Evolutionary conservation across 2,888 invertebrate species (phyloP), one percentile per base, ranked within the genome.

Genomic region (Trachelus troglodyta): DNA sequence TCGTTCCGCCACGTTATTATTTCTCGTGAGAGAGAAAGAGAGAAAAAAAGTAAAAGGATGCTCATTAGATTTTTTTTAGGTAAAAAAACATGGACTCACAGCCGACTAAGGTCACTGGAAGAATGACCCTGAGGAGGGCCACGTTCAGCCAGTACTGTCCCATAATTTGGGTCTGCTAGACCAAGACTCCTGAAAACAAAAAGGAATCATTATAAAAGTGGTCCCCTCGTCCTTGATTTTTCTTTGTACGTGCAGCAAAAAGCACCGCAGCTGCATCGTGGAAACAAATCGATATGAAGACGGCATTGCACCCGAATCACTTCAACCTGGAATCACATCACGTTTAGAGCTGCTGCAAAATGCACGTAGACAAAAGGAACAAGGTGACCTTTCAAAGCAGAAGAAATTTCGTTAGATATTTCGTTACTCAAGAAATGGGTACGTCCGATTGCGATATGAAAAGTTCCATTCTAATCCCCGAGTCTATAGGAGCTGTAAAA

Each of bases 31-130:
- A 56, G 56, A 56, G 23, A 0, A 23, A 56, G 40, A 40, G 15
- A 40, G 40, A 40, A 40, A 40, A 40, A 56, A 23, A 56, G 15
- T 40, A 0, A 40, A 40, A 40, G 40, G 40, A 40, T 56, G 23
- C 2, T 56, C 23, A 56, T 56, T 56, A 23, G 0, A 56, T 15
- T 40, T 56, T 40, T 9, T 56, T 56, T 23, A 56, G 0, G 6
- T 56, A 23, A 56, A 15, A 56, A 56, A 15, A 23, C n/a, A 23
- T 15, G 35, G 11, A 92, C 94, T 94, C 89, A 94, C 94, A 93
- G 89, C 92, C 92, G 83, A 92, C 88, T 74, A 94, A 91, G 80
- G 93, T 89, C 79, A 92, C 86, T 78, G 94, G 94, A 83, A 93
- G 91, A 77, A 93, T 88, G 82, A 94, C 89, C 89, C 93, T 91